Conservation (phyloP, 2,797 vertebrate genomes). For the Acanthiza pusilla region DNA sequence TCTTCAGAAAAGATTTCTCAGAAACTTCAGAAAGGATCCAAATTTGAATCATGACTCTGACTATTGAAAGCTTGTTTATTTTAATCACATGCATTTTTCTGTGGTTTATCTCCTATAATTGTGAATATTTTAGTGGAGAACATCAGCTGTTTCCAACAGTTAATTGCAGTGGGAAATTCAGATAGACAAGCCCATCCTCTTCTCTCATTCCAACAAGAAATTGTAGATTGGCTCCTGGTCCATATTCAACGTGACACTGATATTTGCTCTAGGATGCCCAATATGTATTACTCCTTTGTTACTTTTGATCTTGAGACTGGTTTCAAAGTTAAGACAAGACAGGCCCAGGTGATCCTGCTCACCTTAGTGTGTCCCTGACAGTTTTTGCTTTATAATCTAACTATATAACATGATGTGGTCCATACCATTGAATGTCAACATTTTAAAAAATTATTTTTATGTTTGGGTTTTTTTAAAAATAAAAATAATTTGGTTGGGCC, state of each 20-base stretch:
- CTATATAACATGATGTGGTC: background rate
- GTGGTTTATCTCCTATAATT: background rate
- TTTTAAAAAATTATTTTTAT: background rate
- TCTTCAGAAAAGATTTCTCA: background rate
- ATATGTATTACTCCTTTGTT: background rate
- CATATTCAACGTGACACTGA: background rate
- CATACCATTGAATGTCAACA: background rate
- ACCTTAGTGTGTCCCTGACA: background rate
- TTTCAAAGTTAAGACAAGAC: background rate
- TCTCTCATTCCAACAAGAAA: background rate
- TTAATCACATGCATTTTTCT: background rate
- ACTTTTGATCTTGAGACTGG: background rate
- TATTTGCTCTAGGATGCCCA: background rate
- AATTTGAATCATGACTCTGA: background rate
- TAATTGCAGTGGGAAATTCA: background rate
- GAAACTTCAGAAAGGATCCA: background rate
- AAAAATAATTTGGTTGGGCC: background rate
- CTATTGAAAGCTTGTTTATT: background rate
- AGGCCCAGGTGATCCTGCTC: background rate
- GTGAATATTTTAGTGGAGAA: background rate
- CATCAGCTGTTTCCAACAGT: background rate
- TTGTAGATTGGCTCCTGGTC: background rate
- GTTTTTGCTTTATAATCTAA: background rate
- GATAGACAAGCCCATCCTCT: background rate
- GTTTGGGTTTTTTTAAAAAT: background rate